These are phyloP conservation scores for Chamaea fasciata DNA, from an alignment of 2,113 vertebrate genomes.

Conservation along the genomic window DNA sequence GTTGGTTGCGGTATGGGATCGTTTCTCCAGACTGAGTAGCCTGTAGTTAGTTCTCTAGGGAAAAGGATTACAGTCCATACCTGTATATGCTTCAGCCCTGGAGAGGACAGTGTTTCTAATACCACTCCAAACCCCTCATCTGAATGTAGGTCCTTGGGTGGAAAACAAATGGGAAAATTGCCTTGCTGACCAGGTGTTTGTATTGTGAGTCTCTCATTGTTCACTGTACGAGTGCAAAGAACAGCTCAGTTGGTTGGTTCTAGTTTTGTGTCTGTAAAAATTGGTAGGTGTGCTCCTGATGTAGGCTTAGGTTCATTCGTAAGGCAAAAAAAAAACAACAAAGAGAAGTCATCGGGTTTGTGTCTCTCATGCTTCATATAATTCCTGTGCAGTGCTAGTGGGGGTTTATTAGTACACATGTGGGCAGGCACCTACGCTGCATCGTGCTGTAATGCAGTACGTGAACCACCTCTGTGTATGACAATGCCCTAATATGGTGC, in stretches of 20 bases:
- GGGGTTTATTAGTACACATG: slow-evolving; percentile 23
- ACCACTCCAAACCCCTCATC: background rate
- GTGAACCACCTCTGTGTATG: slow-evolving; percentile 3
- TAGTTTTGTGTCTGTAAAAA: background rate
- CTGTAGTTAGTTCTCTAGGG: background rate
- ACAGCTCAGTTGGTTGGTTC: background rate
- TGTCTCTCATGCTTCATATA: background rate
- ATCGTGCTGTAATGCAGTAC: background rate
- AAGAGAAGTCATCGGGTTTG: background rate
- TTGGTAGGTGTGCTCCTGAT: background rate
- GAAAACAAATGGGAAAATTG: background rate
- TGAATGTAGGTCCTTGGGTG: background rate
- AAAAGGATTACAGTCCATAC: background rate
- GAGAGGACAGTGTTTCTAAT: background rate
- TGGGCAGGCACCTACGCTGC: slow-evolving; percentile 33
- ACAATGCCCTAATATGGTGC: background rate
- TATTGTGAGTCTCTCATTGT: background rate
- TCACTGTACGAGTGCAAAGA: background rate
- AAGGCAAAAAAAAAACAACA: background rate
- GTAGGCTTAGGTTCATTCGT: background rate
- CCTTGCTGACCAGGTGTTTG: background rate
- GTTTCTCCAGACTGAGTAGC: background rate
- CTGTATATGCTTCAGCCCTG: background rate
- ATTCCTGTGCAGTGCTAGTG: background rate
- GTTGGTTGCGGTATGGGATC: background rate